Base-by-base conservation (phyloP, 2,888 invertebrate genomes). In the Liposcelis brunnea region DNA sequence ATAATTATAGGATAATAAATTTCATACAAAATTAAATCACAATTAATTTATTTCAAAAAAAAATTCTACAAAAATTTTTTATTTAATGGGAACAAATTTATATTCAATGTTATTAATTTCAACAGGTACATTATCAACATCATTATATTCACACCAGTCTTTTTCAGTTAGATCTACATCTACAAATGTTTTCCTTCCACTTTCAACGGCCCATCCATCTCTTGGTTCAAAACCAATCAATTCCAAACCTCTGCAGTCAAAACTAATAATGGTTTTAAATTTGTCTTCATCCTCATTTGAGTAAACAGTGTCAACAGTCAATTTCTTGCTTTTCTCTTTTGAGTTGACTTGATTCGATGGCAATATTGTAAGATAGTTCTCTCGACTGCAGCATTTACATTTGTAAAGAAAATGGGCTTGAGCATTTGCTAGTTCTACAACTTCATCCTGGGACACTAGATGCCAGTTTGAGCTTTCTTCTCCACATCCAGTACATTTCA, bases 361-460 rank as follows among this genome's bases (percentile, higher is more conserved):
- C 16, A 35, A 10, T 35, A 35, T 35, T 14, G 14, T 7, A 4
- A 40, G 11, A 6, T 3, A 40, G 11, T 40, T 40, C 21, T 40
- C 40, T n/a, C 40, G 40, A 21, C 21, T 40, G 19, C 40, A 40
- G 19, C 15, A 40, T 40, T 40, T 40, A 11, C 40, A 40, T 40
- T 40, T 40, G 11, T 19, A 40, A 12, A 40, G 21, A 21, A 40
- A 40, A 19, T 40, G 40, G 11, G 21, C 40, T 11, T 40, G 40
- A 11, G 18, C 14, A 18, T 18, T 8, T 14, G 16, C 7, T 19
- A 40, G 19, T 15, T 40, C 40, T n/a, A 40, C 15, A 6, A 18
- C 16, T 18, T 40, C 40, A 11, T 40, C 40, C 11, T 18, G 40
- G 6, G 40, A 40, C 7, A 40, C 19, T 10, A 19, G 6, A 40